Evolutionary conservation across 2,888 invertebrate genomes (phyloP).

Genomic region (Drosophila lacicola): DNA sequence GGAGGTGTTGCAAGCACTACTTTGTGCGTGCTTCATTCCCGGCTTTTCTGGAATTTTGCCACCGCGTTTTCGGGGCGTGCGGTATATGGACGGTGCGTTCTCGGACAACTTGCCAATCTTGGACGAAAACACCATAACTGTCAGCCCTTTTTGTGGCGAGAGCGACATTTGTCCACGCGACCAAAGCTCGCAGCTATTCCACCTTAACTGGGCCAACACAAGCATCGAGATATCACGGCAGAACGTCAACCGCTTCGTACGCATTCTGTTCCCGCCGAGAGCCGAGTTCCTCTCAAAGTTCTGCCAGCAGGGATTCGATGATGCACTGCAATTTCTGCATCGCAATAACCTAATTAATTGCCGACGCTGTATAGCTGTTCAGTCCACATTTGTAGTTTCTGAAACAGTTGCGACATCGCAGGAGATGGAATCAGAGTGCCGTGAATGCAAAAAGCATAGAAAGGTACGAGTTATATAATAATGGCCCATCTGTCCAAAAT

Average conservation of each 20-base stretch:
- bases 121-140: slow-evolving; percentile 97
- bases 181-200: slow-evolving; percentile 93
- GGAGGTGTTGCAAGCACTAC: slow-evolving; percentile 95
- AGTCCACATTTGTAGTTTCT: slow-evolving; percentile 93
- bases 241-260: slow-evolving; percentile 96
- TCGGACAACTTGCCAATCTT: slow-evolving; percentile 97
- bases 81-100: slow-evolving; percentile 98
- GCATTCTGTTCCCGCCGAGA: slow-evolving; percentile 97
- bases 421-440: slow-evolving; percentile 93
- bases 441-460: slow-evolving; percentile 94
- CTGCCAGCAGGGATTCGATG: slow-evolving; percentile 99
- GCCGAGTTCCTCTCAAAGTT: slow-evolving; percentile 96
- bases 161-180: slow-evolving; percentile 97
- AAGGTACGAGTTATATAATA: slow-evolving; percentile 87
- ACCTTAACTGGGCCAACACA: slow-evolving; percentile 94
- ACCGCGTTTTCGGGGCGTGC: slow-evolving; percentile 93
- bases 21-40: slow-evolving; percentile 97
- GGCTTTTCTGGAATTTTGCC: slow-evolving; percentile 96
- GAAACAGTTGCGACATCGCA: slow-evolving; percentile 88
- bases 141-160: slow-evolving; percentile 98
- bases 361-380: slow-evolving; percentile 95
- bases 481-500: neutral
- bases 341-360: slow-evolving; percentile 96
- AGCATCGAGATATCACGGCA: slow-evolving; percentile 96
- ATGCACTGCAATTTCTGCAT: slow-evolving; percentile 93